Percentiles rank a stretch among this genome's conserved stretches.
These are phyloP conservation scores for Gorsachius magnificus DNA, from an alignment of 2,797 vertebrate species.

Conservation along the genomic window DNA sequence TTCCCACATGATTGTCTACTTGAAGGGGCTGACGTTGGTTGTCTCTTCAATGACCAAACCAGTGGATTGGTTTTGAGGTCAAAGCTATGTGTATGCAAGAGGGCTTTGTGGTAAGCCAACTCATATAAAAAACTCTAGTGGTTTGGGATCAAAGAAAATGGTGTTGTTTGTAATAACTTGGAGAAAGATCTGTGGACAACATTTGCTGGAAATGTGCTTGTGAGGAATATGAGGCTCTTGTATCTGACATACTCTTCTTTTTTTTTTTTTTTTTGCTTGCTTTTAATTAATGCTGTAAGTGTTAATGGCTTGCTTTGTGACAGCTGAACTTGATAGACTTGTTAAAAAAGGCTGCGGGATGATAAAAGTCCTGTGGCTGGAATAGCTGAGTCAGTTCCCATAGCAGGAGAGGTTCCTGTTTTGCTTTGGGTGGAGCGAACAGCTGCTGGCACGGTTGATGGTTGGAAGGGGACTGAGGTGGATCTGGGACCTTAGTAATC, in stretches of 20 bases:
- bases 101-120: neutral
- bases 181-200: neutral
- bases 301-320: neutral
- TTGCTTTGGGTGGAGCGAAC: neutral
- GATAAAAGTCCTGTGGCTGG: neutral
- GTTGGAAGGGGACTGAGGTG: neutral
- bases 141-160: constrained; percentile 1
- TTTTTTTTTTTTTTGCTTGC: neutral
- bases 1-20: neutral
- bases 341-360: neutral
- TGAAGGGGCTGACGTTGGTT: neutral
- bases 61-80: neutral
- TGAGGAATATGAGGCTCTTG: neutral
- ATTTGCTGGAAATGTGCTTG: constrained; percentile 1
- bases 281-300: neutral
- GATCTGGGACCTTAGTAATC: neutral
- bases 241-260: neutral
- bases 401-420: neutral
- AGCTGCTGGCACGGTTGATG: neutral
- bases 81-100: neutral
- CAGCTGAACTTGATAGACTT: neutral
- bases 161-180: neutral
- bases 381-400: neutral
- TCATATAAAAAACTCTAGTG: neutral
- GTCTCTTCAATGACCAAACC: neutral